A percentile compares a stretch with the other conserved stretches of the same genome.
These are phyloP conservation scores for Orthosia cruda DNA, from an alignment of 2,888 invertebrate species.

Conservation along the genomic window DNA sequence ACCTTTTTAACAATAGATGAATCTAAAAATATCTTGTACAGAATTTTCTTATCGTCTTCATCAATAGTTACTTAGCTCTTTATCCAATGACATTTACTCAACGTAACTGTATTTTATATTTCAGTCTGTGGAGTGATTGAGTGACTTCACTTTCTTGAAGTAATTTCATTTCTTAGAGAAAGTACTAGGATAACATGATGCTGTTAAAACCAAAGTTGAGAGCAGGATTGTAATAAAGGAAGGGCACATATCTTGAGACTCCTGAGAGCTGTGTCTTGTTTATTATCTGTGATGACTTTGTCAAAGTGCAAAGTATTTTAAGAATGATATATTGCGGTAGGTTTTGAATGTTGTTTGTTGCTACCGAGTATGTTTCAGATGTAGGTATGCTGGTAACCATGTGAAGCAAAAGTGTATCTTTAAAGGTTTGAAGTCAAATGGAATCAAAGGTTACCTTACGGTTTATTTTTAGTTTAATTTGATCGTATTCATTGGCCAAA, in stretches of 20 bases:
- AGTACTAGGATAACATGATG: neutral
- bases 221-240: neutral
- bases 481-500: too few species aligned
- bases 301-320: slow-evolving; percentile 1
- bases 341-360: neutral
- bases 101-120: neutral
- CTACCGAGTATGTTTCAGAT: too few species aligned
- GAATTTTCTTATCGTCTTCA: neutral
- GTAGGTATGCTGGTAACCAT: too few species aligned
- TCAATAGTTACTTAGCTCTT: slow-evolving; percentile 4
- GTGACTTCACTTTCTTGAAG: neutral
- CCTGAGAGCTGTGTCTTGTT: slow-evolving; percentile 16
- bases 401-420: too few species aligned
- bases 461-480: too few species aligned
- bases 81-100: slow-evolving; percentile 1
- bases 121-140: neutral
- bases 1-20: neutral
- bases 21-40: neutral
- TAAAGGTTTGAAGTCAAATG: too few species aligned
- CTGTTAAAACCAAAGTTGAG: slow-evolving; percentile 7
- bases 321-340: neutral
- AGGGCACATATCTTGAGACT: neutral
- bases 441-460: too few species aligned
- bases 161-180: neutral
- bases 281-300: slow-evolving; percentile 1